phyloP scores from a whole-genome alignment of 1,140 invertebrate species.

The Trachymyrmex septentrionalis region DNA sequence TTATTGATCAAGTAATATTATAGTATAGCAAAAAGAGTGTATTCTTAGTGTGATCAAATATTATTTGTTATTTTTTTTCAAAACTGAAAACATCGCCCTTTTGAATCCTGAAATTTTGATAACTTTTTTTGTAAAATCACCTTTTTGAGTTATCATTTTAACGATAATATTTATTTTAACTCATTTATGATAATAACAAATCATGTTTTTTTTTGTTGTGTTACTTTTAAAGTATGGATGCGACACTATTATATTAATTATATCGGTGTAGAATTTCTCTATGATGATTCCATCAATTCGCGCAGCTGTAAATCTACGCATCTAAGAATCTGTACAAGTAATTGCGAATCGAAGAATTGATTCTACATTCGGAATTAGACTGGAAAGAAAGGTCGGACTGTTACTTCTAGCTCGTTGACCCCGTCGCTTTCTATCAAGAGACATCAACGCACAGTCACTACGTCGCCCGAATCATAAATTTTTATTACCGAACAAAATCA shows the following conservation, averaged over 20 bases:
- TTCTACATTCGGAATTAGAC: slow-evolving; percentile 42
- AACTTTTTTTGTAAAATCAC: no score
- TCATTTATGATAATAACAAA: no score
- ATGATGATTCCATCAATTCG: not conserved
- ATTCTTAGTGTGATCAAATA: no score
- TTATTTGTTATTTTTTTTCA: no score
- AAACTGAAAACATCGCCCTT: no score
- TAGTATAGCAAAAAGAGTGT: no score
- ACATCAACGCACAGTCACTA: slow-evolving; percentile 30
- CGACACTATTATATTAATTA: not conserved
- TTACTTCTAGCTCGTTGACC: slow-evolving; percentile 54
- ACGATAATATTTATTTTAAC: no score
- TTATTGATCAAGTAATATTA: no score
- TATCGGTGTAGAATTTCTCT: not conserved
- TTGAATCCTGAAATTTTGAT: no score
- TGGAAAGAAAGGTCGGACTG: slow-evolving; percentile 38
- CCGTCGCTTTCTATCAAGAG: slow-evolving; percentile 53
- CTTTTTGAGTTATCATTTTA: no score
- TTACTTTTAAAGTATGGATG: no score
- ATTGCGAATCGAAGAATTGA: slow-evolving; percentile 22
- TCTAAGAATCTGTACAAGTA: slow-evolving; percentile 11
- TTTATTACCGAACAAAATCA: slow-evolving; percentile 28
- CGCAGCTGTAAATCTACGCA: not conserved
- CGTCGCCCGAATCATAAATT: slow-evolving; percentile 40
- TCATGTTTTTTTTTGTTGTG: no score